Base-by-base conservation (phyloP, 2,113 vertebrate genomes). In the Ancistrus triradiatus region DNA sequence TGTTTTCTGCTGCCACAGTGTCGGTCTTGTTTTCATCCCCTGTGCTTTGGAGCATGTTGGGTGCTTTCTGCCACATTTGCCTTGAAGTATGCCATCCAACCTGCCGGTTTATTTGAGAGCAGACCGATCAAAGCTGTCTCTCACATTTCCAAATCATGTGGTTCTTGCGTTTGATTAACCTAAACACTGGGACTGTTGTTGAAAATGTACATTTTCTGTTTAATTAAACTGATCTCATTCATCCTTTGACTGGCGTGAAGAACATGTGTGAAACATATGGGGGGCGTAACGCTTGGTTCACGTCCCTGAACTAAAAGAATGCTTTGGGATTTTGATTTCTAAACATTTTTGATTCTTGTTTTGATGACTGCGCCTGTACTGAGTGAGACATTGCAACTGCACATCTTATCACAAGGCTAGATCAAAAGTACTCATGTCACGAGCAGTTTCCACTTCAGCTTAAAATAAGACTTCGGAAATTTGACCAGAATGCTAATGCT, bases 111-210 rank as follows among this genome's bases (percentile, higher is more conserved):
- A 46, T 46, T 9, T 19, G 28, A 48, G 35, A 22, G 33, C n/a
- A 15, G 19, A 24, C 10, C 15, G 25, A 15, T 57, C 35, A n/a
- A 31, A 47, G 21, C 44, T 37, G 47, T 35, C 33, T 58, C 21
- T 40, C 24, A 57, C 28, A 7, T 55, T 66, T 48, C 44, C 10
- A 24, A 17, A 31, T 6, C 15, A 3, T 57, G 52, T n/a, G 17
- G 21, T 47, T 47, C 25, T 31, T 17, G 49, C 25, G 15, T 51
- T 53, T 18, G 28, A 31, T 31, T 52, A 51, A 53, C 27, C 11
- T 40, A 25, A 56, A 58, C 43, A 66, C 42, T 49, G 52, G 51
- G 42, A 55, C 42, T 66, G 18, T 66, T 53, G 24, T 52, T 42
- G 7, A 43, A 52, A 55, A 44, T 56, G 62, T 56, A 18, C 24